Conservation (phyloP, 1,140 invertebrate species). For the Luehdorfia chinensis region DNA sequence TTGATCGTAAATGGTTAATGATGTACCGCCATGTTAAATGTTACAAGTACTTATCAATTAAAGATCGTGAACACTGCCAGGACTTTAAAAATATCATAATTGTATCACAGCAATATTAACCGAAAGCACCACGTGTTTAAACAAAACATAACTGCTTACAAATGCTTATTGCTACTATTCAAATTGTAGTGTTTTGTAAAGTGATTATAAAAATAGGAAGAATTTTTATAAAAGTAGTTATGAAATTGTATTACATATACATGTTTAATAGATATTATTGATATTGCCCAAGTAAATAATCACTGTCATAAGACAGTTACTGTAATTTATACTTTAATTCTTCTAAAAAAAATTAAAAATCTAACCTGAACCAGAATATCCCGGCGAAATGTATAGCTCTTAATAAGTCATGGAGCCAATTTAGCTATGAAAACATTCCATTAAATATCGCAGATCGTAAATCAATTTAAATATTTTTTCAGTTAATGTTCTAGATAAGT, state of each 20-base stretch:
- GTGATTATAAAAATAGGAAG: background rate
- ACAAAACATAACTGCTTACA: background rate
- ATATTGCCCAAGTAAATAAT: conserved; percentile 1
- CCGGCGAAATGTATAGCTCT: too few species aligned
- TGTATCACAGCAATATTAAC: background rate
- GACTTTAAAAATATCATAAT: background rate
- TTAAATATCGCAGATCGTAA: too few species aligned
- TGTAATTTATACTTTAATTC: too few species aligned
- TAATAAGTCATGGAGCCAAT: too few species aligned
- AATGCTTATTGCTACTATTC: conserved; percentile 10
- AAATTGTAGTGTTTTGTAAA: conserved; percentile 6
- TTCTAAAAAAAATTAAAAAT: too few species aligned
- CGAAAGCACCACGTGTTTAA: background rate
- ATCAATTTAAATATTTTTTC: too few species aligned
- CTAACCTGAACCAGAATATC: too few species aligned
- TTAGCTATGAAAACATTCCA: too few species aligned
- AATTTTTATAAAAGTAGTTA: conserved; percentile 6
- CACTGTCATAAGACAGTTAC: background rate
- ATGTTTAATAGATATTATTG: conserved; percentile 6
- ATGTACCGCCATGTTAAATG: too few species aligned
- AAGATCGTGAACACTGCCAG: conserved; percentile 3
- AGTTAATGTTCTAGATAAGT: too few species aligned
- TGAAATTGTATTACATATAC: conserved; percentile 4
- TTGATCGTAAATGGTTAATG: too few species aligned
- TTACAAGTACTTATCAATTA: conserved; percentile 8